Base-by-base conservation (phyloP, 2,888 invertebrate genomes). In the Tachystola acroxantha region DNA sequence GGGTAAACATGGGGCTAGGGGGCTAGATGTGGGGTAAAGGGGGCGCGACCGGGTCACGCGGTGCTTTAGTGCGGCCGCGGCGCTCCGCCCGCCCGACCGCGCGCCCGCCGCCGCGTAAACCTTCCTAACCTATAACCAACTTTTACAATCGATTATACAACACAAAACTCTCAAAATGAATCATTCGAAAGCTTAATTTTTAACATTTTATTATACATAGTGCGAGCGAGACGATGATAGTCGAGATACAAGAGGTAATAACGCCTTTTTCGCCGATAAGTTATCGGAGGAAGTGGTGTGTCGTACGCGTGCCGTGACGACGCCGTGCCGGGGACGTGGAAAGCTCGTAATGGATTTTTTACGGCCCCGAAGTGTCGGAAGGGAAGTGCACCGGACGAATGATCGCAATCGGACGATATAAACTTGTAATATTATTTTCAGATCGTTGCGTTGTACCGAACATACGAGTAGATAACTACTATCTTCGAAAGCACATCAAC, bases 171-270 rank as follows among this genome's bases (percentile, higher is more conserved):
- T n/a, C n/a, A n/a, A n/a, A n/a, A n/a, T n/a, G n/a, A n/a, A n/a
- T n/a, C n/a, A n/a, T n/a, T n/a, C n/a, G n/a, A n/a, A n/a, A n/a
- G n/a, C n/a, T n/a, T n/a, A n/a, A n/a, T n/a, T n/a, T n/a, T n/a
- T n/a, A n/a, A n/a, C n/a, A n/a, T 11, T 36, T 7, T 10, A 7
- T 35, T 35, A 28, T 20, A 14, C 2, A 14, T 11, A 27, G 5
- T 19, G 27, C 19, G 34, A 37, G 43, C 39, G 35, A 36, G 36
- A 25, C 24, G 50, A 85, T 85, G 85, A 84, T 85, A 72, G 84
- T 85, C 72, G 85, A 85, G 68, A 82, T 85, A 50, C 79, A 78
- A 53, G 85, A 85, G 85, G 85, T 85, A 82, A 40, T 62, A 7
- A 12, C 19, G 20, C 7, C 24, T 16, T 28, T 10, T 29, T 14